Evolutionary conservation across 2,888 invertebrate genomes (phyloP).

Genomic region (Polymixis flavicincta): DNA sequence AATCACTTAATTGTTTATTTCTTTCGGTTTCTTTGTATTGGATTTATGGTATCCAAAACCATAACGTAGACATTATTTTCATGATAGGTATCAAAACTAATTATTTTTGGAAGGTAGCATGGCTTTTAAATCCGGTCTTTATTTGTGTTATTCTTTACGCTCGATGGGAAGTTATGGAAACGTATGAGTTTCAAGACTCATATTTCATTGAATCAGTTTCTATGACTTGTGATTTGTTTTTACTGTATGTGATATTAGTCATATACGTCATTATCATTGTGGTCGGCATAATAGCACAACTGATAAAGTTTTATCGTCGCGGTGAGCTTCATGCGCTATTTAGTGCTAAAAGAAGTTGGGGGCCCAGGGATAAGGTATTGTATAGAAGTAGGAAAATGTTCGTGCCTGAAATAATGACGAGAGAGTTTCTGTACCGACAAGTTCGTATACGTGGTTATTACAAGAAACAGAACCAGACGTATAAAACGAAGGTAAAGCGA

Average conservation of each 20-base stretch:
- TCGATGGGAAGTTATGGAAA: conserved; percentile 63
- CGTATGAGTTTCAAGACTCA: conserved; percentile 68
- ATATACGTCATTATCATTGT: conserved; percentile 75
- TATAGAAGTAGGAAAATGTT: conserved; percentile 87
- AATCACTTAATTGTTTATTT: conserved; percentile 77
- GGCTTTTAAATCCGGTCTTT: conserved; percentile 81
- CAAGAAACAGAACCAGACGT: conserved; percentile 54
- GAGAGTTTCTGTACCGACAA: conserved; percentile 88
- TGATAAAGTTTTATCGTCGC: conserved; percentile 66
- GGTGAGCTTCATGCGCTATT: conserved; percentile 68
- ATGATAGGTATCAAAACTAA: conserved; percentile 87
- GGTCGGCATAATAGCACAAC: conserved; percentile 71
- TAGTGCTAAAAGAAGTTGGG: conserved; percentile 78
- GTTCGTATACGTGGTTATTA: conserved; percentile 82
- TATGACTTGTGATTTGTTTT: conserved; percentile 67
- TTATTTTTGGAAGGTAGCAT: conserved; percentile 81
- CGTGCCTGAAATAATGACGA: conserved; percentile 88
- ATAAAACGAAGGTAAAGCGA: conserved; percentile 23
- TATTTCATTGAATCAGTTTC: conserved; percentile 66
- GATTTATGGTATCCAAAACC: conserved; percentile 83
- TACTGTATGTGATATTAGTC: conserved; percentile 73
- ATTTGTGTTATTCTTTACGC: conserved; percentile 69
- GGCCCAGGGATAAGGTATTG: conserved; percentile 81
- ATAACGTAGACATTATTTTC: conserved; percentile 84
- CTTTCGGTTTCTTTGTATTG: conserved; percentile 84